Evolutionary conservation across 1,140 invertebrate species (phyloP).

Genomic region (Rhagoletis zephyria): DNA sequence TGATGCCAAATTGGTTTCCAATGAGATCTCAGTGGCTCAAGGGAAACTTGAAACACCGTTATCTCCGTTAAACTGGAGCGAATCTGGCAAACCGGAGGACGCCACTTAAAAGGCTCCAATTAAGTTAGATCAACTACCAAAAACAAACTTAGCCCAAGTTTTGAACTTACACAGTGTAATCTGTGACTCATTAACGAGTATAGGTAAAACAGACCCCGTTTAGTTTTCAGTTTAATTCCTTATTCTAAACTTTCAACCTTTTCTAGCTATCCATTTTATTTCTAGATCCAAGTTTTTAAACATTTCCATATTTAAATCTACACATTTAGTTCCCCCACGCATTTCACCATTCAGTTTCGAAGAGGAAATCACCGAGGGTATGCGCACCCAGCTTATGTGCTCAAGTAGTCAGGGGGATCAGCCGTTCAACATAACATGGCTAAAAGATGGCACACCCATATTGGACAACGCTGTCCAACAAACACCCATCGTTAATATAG

Average conservation of each 20-base stretch:
- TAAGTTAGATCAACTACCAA: no score
- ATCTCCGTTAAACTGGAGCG: no score
- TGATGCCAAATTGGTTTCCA: no score
- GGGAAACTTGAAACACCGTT: no score
- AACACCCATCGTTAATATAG: background rate
- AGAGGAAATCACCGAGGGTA: conserved; percentile 81
- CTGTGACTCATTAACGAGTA: no score
- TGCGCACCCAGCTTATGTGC: conserved; percentile 84
- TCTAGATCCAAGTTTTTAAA: conserved; percentile 20
- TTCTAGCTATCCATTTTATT: conserved; percentile 41
- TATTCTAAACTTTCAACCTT: conserved; percentile 19
- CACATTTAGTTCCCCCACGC: conserved; percentile 77
- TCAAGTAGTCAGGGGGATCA: conserved; percentile 84
- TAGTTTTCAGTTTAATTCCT: conserved; percentile 9
- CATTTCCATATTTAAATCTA: conserved; percentile 12
- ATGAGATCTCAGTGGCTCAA: no score
- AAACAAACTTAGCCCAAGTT: no score
- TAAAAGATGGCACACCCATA: conserved; percentile 75
- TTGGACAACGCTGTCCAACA: conserved; percentile 56
- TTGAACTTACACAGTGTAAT: no score
- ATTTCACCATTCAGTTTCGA: conserved; percentile 79
- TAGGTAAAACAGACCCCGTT: no score
- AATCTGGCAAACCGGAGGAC: no score
- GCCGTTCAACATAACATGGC: conserved; percentile 83
- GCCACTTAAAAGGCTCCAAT: no score